Conservation (phyloP, 2,888 invertebrate genomes). For the Cheilosia soror region DNA sequence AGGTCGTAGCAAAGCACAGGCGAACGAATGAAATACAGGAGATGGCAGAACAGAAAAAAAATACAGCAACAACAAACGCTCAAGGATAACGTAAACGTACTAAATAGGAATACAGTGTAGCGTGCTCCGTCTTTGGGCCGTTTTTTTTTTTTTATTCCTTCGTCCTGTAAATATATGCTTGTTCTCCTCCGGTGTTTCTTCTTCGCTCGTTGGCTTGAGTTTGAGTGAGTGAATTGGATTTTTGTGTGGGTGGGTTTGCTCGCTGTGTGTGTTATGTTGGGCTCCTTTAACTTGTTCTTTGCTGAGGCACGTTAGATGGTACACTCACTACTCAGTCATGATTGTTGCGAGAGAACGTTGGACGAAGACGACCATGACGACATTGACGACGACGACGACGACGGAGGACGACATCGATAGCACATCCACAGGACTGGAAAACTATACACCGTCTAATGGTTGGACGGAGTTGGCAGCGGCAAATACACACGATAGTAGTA, state of each 20-base stretch:
- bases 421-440: conserved; percentile 28
- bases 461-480: conserved; percentile 24
- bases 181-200: conserved; percentile 49
- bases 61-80: conserved; percentile 18
- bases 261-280: conserved; percentile 12
- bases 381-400: conserved; percentile 24
- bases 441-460: conserved; percentile 37
- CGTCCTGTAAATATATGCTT: conserved; percentile 50
- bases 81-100: conserved; percentile 18
- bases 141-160: conserved; percentile 5
- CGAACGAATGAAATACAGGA: conserved; percentile 55
- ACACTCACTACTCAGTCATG: conserved; percentile 24
- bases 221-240: conserved; percentile 50
- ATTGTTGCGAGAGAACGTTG: conserved; percentile 32
- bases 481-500: conserved; percentile 23
- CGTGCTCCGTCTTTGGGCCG: conserved; percentile 39
- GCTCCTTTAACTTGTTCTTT: conserved; percentile 50
- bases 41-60: conserved; percentile 30
- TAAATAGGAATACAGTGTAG: conserved; percentile 9
- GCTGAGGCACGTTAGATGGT: conserved; percentile 37
- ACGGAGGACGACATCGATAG: conserved; percentile 2
- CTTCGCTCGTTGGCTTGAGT: conserved; percentile 34
- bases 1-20: conserved; percentile 18
- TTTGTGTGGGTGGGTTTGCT: conserved; percentile 33
- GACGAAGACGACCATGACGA: conserved; percentile 28